These are phyloP conservation scores for Macrosteles quadrilineatus DNA, from an alignment of 1,140 invertebrate genomes.

Conservation along the genomic window DNA sequence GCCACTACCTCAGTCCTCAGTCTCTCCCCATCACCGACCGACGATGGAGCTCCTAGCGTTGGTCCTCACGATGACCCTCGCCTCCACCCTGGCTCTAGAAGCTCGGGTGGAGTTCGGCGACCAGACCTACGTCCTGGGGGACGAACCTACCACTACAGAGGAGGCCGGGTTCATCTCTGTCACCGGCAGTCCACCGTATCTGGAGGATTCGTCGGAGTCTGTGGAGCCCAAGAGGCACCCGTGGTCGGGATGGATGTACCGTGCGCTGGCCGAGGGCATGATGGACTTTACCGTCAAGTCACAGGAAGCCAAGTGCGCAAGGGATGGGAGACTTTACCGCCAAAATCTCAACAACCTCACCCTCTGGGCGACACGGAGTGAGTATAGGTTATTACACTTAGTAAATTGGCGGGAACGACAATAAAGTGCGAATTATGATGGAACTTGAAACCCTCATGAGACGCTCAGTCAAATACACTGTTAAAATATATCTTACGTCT, in stretches of 20 bases:
- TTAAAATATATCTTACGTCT: no score
- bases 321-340: slow-evolving; percentile 21
- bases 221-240: background rate
- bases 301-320: background rate
- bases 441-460: no score
- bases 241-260: slow-evolving; percentile 31
- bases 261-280: slow-evolving; percentile 18
- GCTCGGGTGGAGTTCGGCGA: background rate
- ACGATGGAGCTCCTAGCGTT: slow-evolving; percentile 5
- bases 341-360: slow-evolving; percentile 32
- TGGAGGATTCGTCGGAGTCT: no score
- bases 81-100: background rate
- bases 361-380: slow-evolving; percentile 36
- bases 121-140: background rate
- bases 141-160: background rate
- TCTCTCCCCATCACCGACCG: background rate
- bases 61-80: background rate
- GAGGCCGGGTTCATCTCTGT: background rate
- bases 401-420: background rate
- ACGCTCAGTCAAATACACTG: no score
- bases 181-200: background rate
- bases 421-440: no score
- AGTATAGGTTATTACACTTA: slow-evolving; percentile 12
- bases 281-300: background rate
- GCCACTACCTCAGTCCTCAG: no score